These are phyloP conservation scores for Ceyx margarethae DNA, from an alignment of 2,113 vertebrate species.

Conservation along the genomic window DNA sequence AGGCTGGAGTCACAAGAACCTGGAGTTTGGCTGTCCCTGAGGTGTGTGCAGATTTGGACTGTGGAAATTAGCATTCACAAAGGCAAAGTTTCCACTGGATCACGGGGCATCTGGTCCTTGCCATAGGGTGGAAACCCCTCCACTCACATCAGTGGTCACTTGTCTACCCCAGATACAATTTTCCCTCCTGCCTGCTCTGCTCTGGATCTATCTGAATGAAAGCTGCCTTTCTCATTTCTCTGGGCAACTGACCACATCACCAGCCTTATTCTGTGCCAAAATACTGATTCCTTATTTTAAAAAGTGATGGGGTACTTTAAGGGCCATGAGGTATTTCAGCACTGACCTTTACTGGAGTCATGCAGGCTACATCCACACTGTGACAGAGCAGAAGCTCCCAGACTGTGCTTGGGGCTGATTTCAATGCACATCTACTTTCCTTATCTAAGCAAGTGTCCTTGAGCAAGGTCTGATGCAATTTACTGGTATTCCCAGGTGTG, in stretches of 20 bases:
- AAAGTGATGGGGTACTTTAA: neutral
- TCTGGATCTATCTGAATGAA: neutral
- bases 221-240: neutral
- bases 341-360: neutral
- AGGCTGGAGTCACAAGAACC: neutral
- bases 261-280: neutral
- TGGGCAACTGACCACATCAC: neutral
- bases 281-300: neutral
- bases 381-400: neutral
- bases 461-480: neutral
- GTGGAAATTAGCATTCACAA: neutral
- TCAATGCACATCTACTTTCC: neutral
- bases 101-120: neutral
- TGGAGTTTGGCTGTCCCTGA: neutral
- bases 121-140: neutral
- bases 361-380: neutral
- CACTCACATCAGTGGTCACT: rapidly evolving
- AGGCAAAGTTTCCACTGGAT: neutral
- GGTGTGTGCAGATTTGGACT: neutral
- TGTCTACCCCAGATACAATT: neutral
- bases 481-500: neutral
- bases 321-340: rapidly evolving
- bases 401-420: neutral
- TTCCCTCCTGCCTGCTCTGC: neutral
- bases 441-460: neutral